Evolutionary conservation across 2,113 vertebrate species (phyloP).

Genomic region (Oncorhynchus gorbuscha): DNA sequence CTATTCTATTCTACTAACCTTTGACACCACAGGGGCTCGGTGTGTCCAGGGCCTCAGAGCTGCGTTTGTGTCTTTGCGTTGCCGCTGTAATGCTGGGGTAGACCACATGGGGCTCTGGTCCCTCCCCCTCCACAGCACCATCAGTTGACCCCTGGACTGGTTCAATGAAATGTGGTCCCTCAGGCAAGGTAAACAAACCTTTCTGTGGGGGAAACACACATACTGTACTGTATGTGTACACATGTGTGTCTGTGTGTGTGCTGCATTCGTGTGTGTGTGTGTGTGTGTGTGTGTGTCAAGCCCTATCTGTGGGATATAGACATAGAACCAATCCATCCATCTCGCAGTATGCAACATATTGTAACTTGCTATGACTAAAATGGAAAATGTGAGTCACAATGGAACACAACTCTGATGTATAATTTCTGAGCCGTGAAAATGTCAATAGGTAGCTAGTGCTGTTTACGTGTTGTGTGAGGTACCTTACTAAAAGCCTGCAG

Average conservation of each 20-base stretch:
- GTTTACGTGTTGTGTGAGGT: too few relatives aligned
- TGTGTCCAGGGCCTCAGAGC: slow-evolving; percentile 15
- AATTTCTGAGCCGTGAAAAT: background rate
- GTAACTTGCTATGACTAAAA: too few relatives aligned
- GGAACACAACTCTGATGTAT: background rate
- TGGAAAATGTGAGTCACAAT: background rate
- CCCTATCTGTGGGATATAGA: too few relatives aligned
- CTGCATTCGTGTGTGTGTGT: too few relatives aligned
- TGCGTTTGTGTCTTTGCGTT: slow-evolving; percentile 64
- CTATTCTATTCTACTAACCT: slow-evolving; percentile 68
- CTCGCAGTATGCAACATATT: background rate
- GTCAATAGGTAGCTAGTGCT: background rate
- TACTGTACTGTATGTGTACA: too few relatives aligned
- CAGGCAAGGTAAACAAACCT: slow-evolving; percentile 86
- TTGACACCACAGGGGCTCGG: slow-evolving; percentile 81
- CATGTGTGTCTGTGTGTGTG: too few relatives aligned
- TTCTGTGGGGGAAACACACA: slow-evolving; percentile 67
- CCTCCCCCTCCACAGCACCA: slow-evolving; percentile 47
- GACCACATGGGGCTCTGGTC: slow-evolving; percentile 80
- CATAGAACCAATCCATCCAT: background rate
- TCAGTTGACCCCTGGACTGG: slow-evolving; percentile 73
- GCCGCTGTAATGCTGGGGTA: slow-evolving; percentile 72
- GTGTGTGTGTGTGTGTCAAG: too few relatives aligned
- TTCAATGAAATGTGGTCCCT: slow-evolving; percentile 90
- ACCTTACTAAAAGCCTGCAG: too few relatives aligned